Base-by-base conservation (phyloP, 2,113 vertebrate species). In the Bagarius yarrelli region DNA sequence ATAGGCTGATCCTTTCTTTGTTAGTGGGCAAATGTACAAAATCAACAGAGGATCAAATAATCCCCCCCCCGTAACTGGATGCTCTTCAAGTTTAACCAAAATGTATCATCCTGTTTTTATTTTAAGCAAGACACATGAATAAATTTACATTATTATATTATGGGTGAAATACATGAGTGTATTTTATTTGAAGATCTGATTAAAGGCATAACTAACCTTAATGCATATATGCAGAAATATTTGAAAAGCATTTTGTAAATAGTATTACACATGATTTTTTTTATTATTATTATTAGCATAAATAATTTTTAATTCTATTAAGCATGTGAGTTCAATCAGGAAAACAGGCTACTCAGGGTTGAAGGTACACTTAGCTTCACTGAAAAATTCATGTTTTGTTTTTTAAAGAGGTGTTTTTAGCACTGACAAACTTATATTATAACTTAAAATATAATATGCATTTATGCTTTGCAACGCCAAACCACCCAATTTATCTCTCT, bases 361-460 rank as follows among this genome's bases (percentile, higher is more conserved):
- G 32, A 57, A 44, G 36, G 23, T 70, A 61, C 40, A 44, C 27
- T 81, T 27, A 47, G 56, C 72, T 36, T 50, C 61, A 67, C 12
- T 50, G 44, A 56, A 34, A 70, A 40, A 53, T 50, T 66, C 40
- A 81, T 72, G 6, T 70, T 72, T 30, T 21, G 16, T 72, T 69
- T 81, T 32, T 36, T 32, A 71, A 34, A 40, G 18, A 73, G 75
- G 59, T 69, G 63, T 64, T 79, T 81, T 74, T 30, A 61, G 64
- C 69, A 72, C 64, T 76, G 71, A 82, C 63, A 84, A 80, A 87
- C n/a, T n/a, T n/a, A n/a, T n/a, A n/a, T n/a, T n/a, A n/a, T 81
- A 55, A 83, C 23, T 73, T 52, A 80, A 84, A 81, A 73, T 79
- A 88, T 88, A 81, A 78, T 60, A 84, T 79, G 56, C 86, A 83